phyloP scores from a whole-genome alignment of 2,888 invertebrate species.

The Buathra laborator region DNA sequence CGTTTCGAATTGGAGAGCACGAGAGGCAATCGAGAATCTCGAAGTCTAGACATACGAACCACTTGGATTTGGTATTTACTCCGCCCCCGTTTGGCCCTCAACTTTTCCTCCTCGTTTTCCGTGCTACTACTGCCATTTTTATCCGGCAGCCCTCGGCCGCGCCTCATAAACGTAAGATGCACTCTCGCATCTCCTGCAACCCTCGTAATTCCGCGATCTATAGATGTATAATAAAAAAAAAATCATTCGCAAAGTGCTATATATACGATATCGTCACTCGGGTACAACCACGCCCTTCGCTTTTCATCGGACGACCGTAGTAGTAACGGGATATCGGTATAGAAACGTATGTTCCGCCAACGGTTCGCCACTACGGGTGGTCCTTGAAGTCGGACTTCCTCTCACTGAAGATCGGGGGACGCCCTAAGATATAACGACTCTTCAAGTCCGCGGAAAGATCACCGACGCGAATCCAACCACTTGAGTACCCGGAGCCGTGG shows the following conservation, averaged over 20 bases:
- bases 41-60: constrained; percentile 52
- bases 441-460: constrained; percentile 36
- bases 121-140: constrained; percentile 32
- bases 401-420: constrained; percentile 10
- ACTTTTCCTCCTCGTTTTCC: neutral
- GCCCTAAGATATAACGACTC: constrained; percentile 43
- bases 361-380: neutral
- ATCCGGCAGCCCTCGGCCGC: constrained; percentile 34
- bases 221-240: constrained; percentile 23
- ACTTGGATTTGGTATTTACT: constrained; percentile 45
- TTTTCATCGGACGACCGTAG: constrained; percentile 23
- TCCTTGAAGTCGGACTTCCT: constrained; percentile 44
- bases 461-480: constrained; percentile 50
- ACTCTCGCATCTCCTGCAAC: constrained; percentile 44
- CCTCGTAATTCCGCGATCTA: constrained; percentile 53
- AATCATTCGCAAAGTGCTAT: neutral
- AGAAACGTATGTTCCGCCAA: constrained; percentile 28
- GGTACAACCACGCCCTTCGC: constrained; percentile 35
- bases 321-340: constrained; percentile 5
- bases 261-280: constrained; percentile 8
- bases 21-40: constrained; percentile 9
- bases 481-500: constrained; percentile 1
- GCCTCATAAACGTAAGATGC: constrained; percentile 63
- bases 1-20: constrained; percentile 7
- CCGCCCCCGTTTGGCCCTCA: constrained; percentile 27